Percentiles rank a stretch among this genome's conserved stretches.
Conservation (phyloP, 2,113 vertebrate species). For the Periophthalmus modestus region DNA sequence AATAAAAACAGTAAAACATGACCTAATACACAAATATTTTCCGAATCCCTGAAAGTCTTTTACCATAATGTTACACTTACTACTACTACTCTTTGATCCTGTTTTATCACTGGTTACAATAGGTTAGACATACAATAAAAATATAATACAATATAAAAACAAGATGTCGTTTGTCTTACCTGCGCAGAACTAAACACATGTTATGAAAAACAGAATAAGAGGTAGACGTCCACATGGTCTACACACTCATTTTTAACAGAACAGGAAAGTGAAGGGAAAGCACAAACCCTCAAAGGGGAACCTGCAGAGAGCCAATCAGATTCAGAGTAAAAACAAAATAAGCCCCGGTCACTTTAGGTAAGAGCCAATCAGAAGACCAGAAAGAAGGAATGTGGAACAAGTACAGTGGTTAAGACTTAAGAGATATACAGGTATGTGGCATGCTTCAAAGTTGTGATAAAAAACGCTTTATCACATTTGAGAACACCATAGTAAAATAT, state of each 20-base stretch:
- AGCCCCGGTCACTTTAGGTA: conserved; percentile 25
- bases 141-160: background rate
- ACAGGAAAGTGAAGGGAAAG: conserved; percentile 32
- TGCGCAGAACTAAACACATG: conserved; percentile 4
- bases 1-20: too few relatives aligned
- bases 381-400: conserved; percentile 46
- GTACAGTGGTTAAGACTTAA: conserved; percentile 25
- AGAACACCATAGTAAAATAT: too few relatives aligned
- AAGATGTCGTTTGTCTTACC: conserved; percentile 38
- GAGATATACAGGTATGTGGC: conserved; percentile 13
- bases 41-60: too few relatives aligned
- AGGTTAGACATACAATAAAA: background rate
- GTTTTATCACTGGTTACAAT: too few relatives aligned
- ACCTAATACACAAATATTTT: too few relatives aligned
- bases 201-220: background rate
- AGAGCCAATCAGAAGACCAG: conserved; percentile 45
- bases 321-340: conserved; percentile 10
- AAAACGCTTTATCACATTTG: background rate
- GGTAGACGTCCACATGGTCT: conserved; percentile 20
- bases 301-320: conserved; percentile 49
- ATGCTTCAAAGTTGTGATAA: background rate
- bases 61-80: too few relatives aligned
- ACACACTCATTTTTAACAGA: conserved; percentile 16
- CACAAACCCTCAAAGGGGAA: background rate
- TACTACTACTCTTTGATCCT: too few relatives aligned